phyloP scores from a whole-genome alignment of 2,797 vertebrate species.

The Chaetodon trifasciatus region DNA sequence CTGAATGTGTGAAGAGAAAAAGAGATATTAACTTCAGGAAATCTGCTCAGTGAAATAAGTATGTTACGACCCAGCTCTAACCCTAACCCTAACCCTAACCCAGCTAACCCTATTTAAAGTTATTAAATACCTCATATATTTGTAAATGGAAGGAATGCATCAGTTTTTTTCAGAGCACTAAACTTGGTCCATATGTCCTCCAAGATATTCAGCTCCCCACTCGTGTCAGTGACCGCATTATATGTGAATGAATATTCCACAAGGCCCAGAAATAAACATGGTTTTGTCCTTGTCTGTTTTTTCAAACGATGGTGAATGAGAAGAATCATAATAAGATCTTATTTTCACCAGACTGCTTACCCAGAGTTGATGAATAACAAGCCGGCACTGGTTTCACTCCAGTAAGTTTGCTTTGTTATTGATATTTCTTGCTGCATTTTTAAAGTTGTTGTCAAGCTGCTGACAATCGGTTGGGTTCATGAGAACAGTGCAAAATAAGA shows the following conservation, averaged over 20 bases:
- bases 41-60: neutral
- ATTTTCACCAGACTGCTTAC: neutral
- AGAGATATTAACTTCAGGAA: neutral
- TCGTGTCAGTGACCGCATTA: neutral
- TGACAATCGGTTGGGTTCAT: neutral
- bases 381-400: neutral
- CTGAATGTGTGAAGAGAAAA: neutral
- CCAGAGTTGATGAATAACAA: neutral
- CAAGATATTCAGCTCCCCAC: neutral
- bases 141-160: neutral
- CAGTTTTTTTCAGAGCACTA: neutral
- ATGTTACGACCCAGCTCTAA: too few relatives aligned
- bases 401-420: neutral
- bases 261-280: neutral
- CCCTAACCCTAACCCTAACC: too few relatives aligned
- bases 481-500: neutral
- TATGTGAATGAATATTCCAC: neutral
- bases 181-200: neutral
- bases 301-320: neutral
- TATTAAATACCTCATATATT: neutral
- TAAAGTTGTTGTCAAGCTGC: neutral
- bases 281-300: neutral
- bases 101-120: neutral
- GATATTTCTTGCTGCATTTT: neutral
- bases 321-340: neutral